Percentiles rank a stretch among this genome's conserved stretches.
Conservation (phyloP, 2,113 vertebrate species). For the Vulpes vulpes region DNA sequence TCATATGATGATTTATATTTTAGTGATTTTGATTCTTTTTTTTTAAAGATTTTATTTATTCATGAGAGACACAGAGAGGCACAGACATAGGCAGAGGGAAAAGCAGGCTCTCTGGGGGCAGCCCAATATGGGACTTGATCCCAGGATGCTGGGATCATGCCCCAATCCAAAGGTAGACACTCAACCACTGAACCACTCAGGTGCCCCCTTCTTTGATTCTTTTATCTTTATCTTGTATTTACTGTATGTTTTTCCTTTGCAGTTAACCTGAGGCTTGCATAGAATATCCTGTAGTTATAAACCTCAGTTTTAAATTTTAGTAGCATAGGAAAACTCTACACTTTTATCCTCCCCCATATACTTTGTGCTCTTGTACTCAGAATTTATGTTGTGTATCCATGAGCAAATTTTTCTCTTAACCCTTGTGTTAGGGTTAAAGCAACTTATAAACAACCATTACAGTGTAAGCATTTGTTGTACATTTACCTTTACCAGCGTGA, state of each 20-base stretch:
- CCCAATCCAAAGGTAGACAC: too few species aligned
- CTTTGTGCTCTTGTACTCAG: neutral
- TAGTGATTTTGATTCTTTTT: too few species aligned
- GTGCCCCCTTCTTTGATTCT: neutral
- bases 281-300: neutral
- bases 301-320: neutral
- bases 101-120: too few species aligned
- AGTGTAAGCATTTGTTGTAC: neutral
- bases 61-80: too few species aligned
- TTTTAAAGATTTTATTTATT: too few species aligned
- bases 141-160: too few species aligned
- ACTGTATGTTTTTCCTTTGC: neutral
- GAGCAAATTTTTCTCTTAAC: neutral
- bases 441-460: neutral
- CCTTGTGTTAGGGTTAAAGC: neutral
- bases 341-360: neutral
- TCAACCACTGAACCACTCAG: too few species aligned
- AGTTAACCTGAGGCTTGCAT: neutral
- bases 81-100: too few species aligned
- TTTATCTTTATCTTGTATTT: neutral
- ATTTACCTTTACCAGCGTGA: neutral
- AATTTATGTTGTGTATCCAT: neutral
- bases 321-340: neutral
- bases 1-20: too few species aligned
- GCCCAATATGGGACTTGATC: too few species aligned